These are phyloP conservation scores for Hyppa rectilinea DNA, from an alignment of 2,888 invertebrate genomes.

Conservation along the genomic window DNA sequence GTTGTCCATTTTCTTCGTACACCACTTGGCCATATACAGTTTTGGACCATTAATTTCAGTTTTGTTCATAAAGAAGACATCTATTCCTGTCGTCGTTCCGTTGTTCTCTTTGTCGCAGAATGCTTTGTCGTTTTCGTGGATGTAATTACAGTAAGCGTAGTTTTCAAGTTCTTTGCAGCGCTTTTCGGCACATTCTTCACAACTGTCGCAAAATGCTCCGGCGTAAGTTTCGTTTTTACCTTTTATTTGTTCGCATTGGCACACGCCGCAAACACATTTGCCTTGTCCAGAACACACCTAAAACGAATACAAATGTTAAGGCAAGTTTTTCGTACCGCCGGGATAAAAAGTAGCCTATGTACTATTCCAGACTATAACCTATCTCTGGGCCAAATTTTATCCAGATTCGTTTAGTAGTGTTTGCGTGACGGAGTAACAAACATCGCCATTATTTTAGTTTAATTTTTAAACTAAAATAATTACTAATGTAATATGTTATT, in stretches of 20 bases:
- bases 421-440: no score
- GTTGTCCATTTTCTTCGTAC: slow-evolving; percentile 73
- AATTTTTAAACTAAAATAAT: no score
- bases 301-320: slow-evolving; percentile 16
- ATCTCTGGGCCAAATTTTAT: no score
- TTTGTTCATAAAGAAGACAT: slow-evolving; percentile 69
- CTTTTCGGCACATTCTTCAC: slow-evolving; percentile 92
- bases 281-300: slow-evolving; percentile 90
- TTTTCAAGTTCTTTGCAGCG: slow-evolving; percentile 93
- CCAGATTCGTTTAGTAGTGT: no score
- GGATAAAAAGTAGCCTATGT: no score
- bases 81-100: slow-evolving; percentile 46
- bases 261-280: slow-evolving; percentile 93
- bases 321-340: no score
- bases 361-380: no score
- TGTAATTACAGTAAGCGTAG: slow-evolving; percentile 92
- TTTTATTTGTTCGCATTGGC: slow-evolving; percentile 88
- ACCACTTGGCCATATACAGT: slow-evolving; percentile 74
- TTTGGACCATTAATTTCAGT: slow-evolving; percentile 71
- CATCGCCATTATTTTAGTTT: no score
- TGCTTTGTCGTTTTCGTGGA: slow-evolving; percentile 38
- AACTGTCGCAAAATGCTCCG: slow-evolving; percentile 93
- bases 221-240: slow-evolving; percentile 85
- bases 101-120: slow-evolving; percentile 73
- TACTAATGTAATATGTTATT: no score